These are phyloP conservation scores for Hydractinia symbiolongicarpus DNA, from an alignment of 30 jellyfish, hydroid and myxozoan genomes.

Conservation along the genomic window DNA sequence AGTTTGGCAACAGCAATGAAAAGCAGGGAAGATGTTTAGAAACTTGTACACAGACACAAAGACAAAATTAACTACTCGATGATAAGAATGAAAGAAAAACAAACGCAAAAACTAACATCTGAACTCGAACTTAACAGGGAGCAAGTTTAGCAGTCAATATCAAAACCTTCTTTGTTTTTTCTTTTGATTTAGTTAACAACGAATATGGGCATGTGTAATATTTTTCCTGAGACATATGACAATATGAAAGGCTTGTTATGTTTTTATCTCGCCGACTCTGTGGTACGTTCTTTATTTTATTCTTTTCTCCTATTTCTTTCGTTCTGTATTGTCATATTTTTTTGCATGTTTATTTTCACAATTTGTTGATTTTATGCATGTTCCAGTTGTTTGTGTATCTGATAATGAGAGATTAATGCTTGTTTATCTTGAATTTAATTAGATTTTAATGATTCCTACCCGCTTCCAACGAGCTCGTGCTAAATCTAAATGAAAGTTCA, in stretches of 20 bases:
- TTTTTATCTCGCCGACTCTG: slow-evolving; percentile 12
- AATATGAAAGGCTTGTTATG: background rate
- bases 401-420: too few relatives aligned
- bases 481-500: too few relatives aligned
- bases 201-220: background rate
- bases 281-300: background rate
- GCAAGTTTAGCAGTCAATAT: background rate
- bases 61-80: too few relatives aligned
- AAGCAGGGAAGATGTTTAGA: too few relatives aligned
- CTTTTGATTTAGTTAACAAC: slow-evolving; percentile 1
- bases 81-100: background rate
- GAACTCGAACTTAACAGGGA: background rate
- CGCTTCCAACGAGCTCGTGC: too few relatives aligned
- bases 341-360: too few relatives aligned
- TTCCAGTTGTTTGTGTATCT: too few relatives aligned
- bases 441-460: too few relatives aligned
- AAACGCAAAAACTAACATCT: background rate
- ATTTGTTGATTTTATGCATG: too few relatives aligned
- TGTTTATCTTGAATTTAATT: too few relatives aligned
- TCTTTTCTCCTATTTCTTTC: background rate
- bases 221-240: background rate
- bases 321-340: background rate
- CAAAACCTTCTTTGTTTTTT: background rate
- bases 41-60: too few relatives aligned
- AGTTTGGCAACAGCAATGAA: too few relatives aligned